A percentile compares a stretch with the other conserved stretches of the same genome.
These are phyloP conservation scores for Hystrix cristata DNA, from an alignment of 2,113 vertebrate species.

Conservation along the genomic window DNA sequence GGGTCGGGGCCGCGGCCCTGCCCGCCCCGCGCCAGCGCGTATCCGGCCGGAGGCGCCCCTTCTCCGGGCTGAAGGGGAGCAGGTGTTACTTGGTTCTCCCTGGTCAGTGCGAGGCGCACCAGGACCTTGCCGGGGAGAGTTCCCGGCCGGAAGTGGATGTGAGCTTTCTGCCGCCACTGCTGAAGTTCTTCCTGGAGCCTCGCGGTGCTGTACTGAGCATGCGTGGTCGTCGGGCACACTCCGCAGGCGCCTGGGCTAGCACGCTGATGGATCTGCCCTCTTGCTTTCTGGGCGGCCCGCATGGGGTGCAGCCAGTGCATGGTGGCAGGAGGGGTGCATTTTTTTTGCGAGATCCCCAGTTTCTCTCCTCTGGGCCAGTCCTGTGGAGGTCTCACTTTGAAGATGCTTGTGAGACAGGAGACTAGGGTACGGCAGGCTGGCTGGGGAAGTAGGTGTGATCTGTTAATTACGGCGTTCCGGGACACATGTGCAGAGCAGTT, in stretches of 20 bases:
- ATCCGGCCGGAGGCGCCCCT: too few species aligned
- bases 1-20: too few species aligned
- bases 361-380: not conserved
- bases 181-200: not conserved
- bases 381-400: not conserved
- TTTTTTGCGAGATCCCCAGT: not conserved
- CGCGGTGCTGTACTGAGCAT: not conserved
- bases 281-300: not conserved
- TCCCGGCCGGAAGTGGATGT: not conserved
- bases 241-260: not conserved
- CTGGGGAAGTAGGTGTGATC: not conserved
- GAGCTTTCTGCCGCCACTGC: not conserved
- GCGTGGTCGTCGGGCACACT: not conserved
- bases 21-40: too few species aligned
- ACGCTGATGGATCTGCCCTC: not conserved
- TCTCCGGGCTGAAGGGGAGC: not conserved
- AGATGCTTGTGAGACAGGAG: not conserved
- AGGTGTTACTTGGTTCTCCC: not conserved
- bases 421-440: not conserved
- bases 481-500: not conserved
- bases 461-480: not conserved
- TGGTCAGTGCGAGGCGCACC: not conserved
- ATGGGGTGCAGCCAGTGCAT: not conserved
- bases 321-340: not conserved
- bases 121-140: not conserved